phyloP scores from a whole-genome alignment of 2,888 invertebrate species.

The Andrena chrysosceles region DNA sequence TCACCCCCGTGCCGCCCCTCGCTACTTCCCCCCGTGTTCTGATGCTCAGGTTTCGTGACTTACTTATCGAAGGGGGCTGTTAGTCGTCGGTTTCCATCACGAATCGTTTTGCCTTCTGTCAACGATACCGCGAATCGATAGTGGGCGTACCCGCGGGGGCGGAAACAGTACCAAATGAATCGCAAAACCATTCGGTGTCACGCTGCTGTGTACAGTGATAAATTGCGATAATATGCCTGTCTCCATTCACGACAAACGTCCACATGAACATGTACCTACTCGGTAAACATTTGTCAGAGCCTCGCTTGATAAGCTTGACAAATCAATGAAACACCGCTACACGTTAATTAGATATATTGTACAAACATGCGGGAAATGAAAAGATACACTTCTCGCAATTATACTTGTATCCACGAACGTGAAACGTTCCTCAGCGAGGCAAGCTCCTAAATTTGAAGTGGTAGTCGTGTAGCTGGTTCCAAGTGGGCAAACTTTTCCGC shows the following conservation, averaged over 20 bases:
- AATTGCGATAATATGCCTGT: background rate
- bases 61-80: background rate
- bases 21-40: background rate
- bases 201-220: background rate
- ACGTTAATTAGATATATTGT: background rate
- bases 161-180: slow-evolving; percentile 30
- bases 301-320: background rate
- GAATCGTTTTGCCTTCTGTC: slow-evolving; percentile 15
- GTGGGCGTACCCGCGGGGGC: slow-evolving; percentile 52
- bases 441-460: no score
- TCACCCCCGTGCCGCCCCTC: background rate
- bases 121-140: slow-evolving; percentile 10
- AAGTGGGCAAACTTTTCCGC: no score
- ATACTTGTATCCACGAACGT: background rate
- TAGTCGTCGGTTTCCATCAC: background rate
- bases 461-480: no score
- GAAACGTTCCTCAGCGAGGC: no score
- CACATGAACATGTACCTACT: background rate
- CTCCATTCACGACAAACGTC: background rate
- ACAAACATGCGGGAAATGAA: background rate
- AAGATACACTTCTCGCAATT: background rate
- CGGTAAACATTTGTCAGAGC: background rate
- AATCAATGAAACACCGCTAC: background rate
- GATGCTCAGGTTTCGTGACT: slow-evolving; percentile 8
- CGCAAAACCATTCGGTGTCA: background rate